Conservation (phyloP, 2,888 invertebrate species). For the Volucella zonaria region DNA sequence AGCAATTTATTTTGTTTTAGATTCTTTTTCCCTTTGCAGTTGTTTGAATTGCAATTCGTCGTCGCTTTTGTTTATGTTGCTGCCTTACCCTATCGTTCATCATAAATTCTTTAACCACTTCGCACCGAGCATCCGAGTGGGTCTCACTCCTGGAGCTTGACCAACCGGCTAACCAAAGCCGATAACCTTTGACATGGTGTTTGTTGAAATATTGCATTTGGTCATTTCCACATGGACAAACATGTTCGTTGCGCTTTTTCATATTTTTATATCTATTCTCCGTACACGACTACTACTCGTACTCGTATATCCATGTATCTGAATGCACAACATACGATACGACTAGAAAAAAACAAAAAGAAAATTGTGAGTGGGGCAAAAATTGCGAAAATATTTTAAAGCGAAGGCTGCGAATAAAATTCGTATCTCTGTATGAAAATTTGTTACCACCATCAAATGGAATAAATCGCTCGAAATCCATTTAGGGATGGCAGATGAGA, state of each 20-base stretch:
- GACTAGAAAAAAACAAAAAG: slow-evolving; percentile 2
- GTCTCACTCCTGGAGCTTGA: background rate
- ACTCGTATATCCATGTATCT: background rate
- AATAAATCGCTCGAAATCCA: slow-evolving; percentile 62
- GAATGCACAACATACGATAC: slow-evolving; percentile 20
- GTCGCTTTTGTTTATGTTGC: slow-evolving; percentile 16
- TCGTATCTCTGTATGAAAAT: slow-evolving; percentile 46
- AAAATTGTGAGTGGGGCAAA: background rate
- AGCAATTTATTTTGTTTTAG: slow-evolving; percentile 54
- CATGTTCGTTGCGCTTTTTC: slow-evolving; percentile 14
- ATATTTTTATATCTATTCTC: slow-evolving; percentile 17
- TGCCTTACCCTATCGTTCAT: slow-evolving; percentile 48
- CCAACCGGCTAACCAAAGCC: slow-evolving; percentile 57
- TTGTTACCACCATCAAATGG: slow-evolving; percentile 64
- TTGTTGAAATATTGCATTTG: slow-evolving; percentile 72
- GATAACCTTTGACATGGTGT: slow-evolving; percentile 70
- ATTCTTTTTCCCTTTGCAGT: slow-evolving; percentile 4
- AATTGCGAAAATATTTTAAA: slow-evolving; percentile 36
- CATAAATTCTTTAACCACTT: slow-evolving; percentile 63
- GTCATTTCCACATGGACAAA: slow-evolving; percentile 67
- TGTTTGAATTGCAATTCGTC: slow-evolving; percentile 20
- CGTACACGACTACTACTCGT: too few relatives aligned
- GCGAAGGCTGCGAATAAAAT: slow-evolving; percentile 24
- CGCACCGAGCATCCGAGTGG: slow-evolving; percentile 3
- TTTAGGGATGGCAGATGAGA: slow-evolving; percentile 25